Conservation (phyloP, 2,797 vertebrate genomes). For the Macroramphosus scolopax region DNA sequence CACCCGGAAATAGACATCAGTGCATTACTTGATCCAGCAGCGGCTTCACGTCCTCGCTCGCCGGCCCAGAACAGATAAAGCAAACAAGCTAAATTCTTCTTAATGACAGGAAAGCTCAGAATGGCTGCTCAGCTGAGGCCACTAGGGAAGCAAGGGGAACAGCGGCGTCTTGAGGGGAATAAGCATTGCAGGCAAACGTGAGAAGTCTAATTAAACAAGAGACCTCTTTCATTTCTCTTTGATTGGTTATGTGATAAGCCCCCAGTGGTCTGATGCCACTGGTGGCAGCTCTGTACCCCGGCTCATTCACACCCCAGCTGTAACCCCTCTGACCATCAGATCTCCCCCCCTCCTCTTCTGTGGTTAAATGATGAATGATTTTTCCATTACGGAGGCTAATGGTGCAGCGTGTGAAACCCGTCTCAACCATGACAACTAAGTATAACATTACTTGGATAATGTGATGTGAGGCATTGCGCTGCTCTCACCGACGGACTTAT, state of each 20-base stretch:
- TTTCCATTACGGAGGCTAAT: conserved; percentile 45
- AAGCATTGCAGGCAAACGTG: conserved; percentile 74
- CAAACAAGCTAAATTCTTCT: conserved; percentile 28
- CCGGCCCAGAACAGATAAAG: conserved; percentile 34
- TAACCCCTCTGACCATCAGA: conserved; percentile 49
- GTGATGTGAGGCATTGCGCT: conserved; percentile 28
- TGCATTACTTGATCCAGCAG: conserved; percentile 38
- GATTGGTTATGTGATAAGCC: conserved; percentile 37
- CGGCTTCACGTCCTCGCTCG: conserved; percentile 45
- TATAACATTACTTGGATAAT: conserved; percentile 29
- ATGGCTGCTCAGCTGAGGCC: conserved; percentile 51
- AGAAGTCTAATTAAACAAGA: conserved; percentile 72
- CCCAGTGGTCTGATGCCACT: conserved; percentile 34
- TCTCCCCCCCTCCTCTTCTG: conserved; percentile 32
- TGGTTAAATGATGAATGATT: conserved; percentile 48
- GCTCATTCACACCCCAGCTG: conserved; percentile 44
- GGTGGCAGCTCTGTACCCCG: conserved; percentile 14
- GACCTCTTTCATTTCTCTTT: conserved; percentile 26
- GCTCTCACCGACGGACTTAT: conserved; percentile 25
- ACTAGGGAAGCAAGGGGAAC: conserved; percentile 65
- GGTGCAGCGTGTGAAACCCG: conserved; percentile 28
- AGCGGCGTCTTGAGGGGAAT: conserved; percentile 74
- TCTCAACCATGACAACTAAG: conserved; percentile 32
- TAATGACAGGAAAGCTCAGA: conserved; percentile 39
- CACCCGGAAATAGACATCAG: too few relatives aligned